Base-by-base conservation (phyloP, 2,888 invertebrate genomes). In the Coleophora deauratella region DNA sequence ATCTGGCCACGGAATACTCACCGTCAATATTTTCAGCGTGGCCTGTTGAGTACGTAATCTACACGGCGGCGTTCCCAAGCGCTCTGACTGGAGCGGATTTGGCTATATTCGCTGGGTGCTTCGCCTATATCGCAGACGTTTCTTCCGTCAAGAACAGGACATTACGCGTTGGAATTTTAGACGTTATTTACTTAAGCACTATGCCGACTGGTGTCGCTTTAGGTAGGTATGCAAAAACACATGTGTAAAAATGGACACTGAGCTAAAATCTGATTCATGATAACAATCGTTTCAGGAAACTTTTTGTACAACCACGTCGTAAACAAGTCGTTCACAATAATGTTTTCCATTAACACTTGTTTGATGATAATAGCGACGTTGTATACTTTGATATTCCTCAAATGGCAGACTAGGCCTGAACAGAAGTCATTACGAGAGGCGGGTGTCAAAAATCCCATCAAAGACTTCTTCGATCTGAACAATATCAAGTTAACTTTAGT, bases 131-230 rank as follows among this genome's bases (percentile, higher is more conserved):
- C 37, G 90, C 94, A 1, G 95, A 96, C 57, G 87, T 95, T 13
- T 90, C 94, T 0, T 88, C 90, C 0, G 54, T 88, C 1, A 75
- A 89, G 44, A 89, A 90, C 52, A 87, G 96, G 44, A 96, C 96
- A 0, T 66, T 93, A 13, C 82, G 96, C 45, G 91, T 96, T 3
- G 93, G 94, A 0, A 89, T 97, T 38, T 71, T 96, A 41, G 96
- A 97, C 62, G 89, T 92, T 0, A 90, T 92, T 55, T 94, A 95
- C 61, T 87, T 96, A 52, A 89, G 91, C 42, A 92, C 96, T 0
- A 93, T 95, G 89, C 95, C 96, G 0, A 87, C 90, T 0, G 96
- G 97, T 34, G 90, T 94, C 6, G 92, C 93, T 21, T 61, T 93
- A 46, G 94, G 93, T 87, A 85, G 82, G 21, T 21, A 21, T 21